These are phyloP conservation scores for human DNA, from an alignment of 2,113 vertebrate genomes.

Conservation along the genomic window GRCh38 chr2:152472501-152473000, in stretches of 20 bases:
- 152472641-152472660: not conserved
- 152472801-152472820: not conserved
- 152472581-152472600: not conserved
- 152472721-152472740: not conserved
- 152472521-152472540: not conserved
- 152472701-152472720: not conserved
- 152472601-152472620: not conserved
- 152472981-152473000: not conserved
- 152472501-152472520: not conserved
- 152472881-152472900: not conserved
- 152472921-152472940: not conserved
- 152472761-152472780: not conserved
- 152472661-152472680: not conserved
- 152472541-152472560: not conserved
- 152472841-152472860: not conserved
- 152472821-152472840: not conserved
- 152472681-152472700: not conserved
- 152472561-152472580: not conserved
- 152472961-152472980: not conserved
- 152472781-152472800: not conserved
- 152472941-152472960: not conserved
- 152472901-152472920: constrained; percentile 3
- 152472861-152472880: constrained; percentile 1
- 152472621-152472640: not conserved
- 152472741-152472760: not conserved